Evolutionary conservation across 2,113 vertebrate genomes (phyloP), one percentile per base, ranked within the genome.

Genomic region (Astur gentilis): DNA sequence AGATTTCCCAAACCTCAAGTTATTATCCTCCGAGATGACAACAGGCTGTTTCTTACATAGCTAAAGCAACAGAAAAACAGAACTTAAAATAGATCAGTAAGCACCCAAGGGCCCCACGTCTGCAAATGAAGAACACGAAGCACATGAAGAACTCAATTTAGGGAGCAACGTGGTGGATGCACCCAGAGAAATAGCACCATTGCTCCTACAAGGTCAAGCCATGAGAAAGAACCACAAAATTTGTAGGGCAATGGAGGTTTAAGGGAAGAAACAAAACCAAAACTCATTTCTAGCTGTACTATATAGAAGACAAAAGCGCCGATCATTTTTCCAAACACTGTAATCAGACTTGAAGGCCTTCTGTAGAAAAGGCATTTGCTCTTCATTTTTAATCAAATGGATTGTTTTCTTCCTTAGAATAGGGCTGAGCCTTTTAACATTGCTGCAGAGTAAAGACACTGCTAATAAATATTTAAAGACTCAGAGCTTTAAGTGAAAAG

Each of bases 391-490:
- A 86, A 83, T 66, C 64, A 85, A 81, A 71, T 36, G 32, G 64
- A 71, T 91, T 93, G 89, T 83, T 94, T 88, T 58, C 67, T 34
- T 67, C 79, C 71, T 80, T 58, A 25, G 81, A 81, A 83, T 1
- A 8, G 60, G 38, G 44, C 73, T 83, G 86, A 96, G 62, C 82
- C 81, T 95, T 92, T 89, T 83, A 90, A 67, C 62, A 52, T 10
- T 1, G 10, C 84, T 85, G 64, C 62, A 83, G 82, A 97, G 79
- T 16, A 57, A 45, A 91, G 55, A 26, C 19, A 18, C 31, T 72
- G 80, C 54, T 90, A 77, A 95, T 96, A 96, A 96, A 96, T 95
- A 87, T 83, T 91, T 91, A 88, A 92, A 88, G 87, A 40, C 58
- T 73, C 54, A 31, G 62, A 66, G 83, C 78, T 91, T 66, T 62